Conservation (phyloP, 2,888 invertebrate species). For the Pseudococcus longispinus region DNA sequence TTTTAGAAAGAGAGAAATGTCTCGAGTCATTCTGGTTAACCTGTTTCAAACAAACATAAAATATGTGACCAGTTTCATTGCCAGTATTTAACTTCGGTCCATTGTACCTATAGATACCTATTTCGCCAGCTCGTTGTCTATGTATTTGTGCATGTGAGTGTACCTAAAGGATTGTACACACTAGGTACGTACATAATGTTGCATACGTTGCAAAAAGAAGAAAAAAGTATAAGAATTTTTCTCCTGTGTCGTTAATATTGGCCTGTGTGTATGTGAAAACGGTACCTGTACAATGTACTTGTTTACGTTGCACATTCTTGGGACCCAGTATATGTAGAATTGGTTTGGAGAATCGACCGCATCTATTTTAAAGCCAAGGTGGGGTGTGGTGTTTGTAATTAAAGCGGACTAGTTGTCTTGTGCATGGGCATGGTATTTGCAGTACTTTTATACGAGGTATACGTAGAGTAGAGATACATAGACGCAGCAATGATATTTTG, state of each 20-base stretch:
- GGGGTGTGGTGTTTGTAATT: background rate
- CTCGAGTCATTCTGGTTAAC: constrained; percentile 36
- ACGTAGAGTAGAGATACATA: background rate
- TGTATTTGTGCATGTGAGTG: background rate
- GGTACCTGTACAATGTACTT: background rate
- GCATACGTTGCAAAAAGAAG: background rate
- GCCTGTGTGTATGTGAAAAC: background rate
- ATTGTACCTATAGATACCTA: background rate
- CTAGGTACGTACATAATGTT: background rate
- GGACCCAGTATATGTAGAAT: background rate
- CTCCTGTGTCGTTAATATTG: background rate
- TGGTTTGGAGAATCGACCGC: background rate
- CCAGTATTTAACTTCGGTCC: constrained; percentile 37
- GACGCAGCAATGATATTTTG: background rate
- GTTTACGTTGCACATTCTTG: constrained; percentile 24
- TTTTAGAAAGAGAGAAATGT: constrained; percentile 18
- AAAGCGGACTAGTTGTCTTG: too few species aligned
- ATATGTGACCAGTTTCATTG: constrained; percentile 38
- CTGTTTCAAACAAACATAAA: constrained; percentile 39
- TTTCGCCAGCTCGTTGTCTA: background rate
- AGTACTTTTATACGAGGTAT: background rate
- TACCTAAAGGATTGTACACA: too few species aligned
- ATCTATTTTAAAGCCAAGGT: background rate
- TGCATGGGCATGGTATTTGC: too few species aligned
- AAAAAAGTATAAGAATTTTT: too few species aligned